Evolutionary conservation across 2,113 vertebrate species (phyloP).

Genomic region (Arvicanthis niloticus): DNA sequence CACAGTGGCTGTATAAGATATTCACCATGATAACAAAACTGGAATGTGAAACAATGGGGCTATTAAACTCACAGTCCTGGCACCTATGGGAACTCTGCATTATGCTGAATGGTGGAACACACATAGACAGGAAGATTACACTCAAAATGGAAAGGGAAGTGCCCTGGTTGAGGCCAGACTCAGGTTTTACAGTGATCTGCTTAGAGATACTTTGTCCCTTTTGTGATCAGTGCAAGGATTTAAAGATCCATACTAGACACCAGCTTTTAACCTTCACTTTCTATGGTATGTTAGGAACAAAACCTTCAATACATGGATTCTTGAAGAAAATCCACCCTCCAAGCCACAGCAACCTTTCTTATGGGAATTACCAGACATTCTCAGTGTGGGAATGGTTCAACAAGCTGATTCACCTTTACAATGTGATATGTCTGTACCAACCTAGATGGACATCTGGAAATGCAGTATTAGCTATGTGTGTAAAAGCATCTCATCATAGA

Average conservation of each 20-base stretch:
- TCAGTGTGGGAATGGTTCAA: neutral
- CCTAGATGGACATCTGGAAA: neutral
- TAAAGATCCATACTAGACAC: neutral
- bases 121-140: neutral
- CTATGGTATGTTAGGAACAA: neutral
- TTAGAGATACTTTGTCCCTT: no score
- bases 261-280: neutral
- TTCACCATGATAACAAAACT: neutral
- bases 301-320: neutral
- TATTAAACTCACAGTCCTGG: neutral
- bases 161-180: neutral
- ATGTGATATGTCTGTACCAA: neutral
- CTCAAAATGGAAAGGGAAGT: neutral
- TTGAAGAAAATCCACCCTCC: neutral
- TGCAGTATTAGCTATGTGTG: neutral
- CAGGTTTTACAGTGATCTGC: neutral
- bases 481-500: neutral
- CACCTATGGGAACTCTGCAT: no score
- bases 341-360: neutral
- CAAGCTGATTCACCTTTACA: neutral
- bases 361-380: neutral
- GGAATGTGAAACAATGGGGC: neutral
- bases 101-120: neutral
- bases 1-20: neutral
- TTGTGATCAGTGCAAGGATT: neutral